phyloP scores from a whole-genome alignment of 2,888 invertebrate genomes.

The Spisula solida region DNA sequence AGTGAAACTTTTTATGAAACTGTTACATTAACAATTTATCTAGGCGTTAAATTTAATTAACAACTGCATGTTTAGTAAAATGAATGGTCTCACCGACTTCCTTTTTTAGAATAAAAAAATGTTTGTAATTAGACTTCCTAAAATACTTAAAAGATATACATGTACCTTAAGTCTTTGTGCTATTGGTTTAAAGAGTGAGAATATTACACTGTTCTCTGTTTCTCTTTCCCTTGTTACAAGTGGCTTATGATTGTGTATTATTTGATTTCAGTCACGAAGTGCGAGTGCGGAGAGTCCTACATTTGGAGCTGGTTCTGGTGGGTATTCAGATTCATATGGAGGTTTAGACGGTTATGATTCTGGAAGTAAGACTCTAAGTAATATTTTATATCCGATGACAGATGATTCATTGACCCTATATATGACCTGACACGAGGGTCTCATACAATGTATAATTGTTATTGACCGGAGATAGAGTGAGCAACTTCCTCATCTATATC shows the following conservation, averaged over 20 bases:
- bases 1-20: not conserved
- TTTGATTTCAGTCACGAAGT: conserved; percentile 76
- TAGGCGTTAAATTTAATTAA: not conserved
- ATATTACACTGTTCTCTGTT: not conserved
- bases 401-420: conserved; percentile 8
- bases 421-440: not conserved
- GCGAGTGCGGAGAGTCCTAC: conserved; percentile 81
- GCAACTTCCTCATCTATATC: not conserved
- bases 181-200: not conserved
- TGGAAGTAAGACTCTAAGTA: conserved; percentile 54
- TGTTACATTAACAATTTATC: not conserved
- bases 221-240: not conserved
- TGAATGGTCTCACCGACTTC: not conserved
- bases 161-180: too few relatives aligned
- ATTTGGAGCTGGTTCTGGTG: conserved; percentile 74
- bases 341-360: conserved; percentile 72
- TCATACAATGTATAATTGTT: not conserved
- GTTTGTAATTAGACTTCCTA: too few relatives aligned
- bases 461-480: not conserved
- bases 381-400: not conserved
- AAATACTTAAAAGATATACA: too few relatives aligned
- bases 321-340: conserved; percentile 77
- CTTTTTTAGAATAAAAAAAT: not conserved
- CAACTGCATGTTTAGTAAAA: not conserved
- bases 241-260: not conserved